A percentile compares a stretch with the other conserved stretches of the same genome.
phyloP scores from a whole-genome alignment of 1,140 invertebrate species.

The Brachionus calyciflorus region DNA sequence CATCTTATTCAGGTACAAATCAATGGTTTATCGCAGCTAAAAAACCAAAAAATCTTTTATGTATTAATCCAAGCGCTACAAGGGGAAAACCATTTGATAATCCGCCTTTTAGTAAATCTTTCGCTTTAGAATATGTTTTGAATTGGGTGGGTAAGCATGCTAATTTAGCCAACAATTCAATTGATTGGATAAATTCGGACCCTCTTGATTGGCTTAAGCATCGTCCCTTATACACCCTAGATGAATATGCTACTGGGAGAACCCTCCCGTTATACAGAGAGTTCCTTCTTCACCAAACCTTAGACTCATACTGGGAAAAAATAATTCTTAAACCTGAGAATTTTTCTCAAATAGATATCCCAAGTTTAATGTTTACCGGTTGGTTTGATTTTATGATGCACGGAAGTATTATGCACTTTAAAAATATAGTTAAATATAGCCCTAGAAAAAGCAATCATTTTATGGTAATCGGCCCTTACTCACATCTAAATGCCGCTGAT shows the following conservation, averaged over 20 bases:
- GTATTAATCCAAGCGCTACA: conserved; percentile 22
- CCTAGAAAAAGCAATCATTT: conserved; percentile 5
- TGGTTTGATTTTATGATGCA: conserved; percentile 17
- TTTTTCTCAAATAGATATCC: background rate
- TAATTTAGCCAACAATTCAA: background rate
- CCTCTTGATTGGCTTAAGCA: background rate
- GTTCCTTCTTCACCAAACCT: background rate
- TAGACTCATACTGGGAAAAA: background rate
- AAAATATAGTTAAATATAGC: background rate
- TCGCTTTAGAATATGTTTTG: background rate
- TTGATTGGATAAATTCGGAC: background rate
- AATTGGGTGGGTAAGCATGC: background rate
- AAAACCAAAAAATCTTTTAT: background rate
- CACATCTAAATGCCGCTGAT: conserved; percentile 21
- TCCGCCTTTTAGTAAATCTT: background rate
- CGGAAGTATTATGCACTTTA: background rate
- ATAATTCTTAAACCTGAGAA: background rate
- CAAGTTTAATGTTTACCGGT: conserved; percentile 6
- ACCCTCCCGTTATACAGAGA: background rate
- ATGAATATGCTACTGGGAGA: background rate
- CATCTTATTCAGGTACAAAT: conserved; percentile 30
- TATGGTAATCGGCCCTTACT: conserved; percentile 29
- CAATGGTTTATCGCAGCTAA: conserved; percentile 7
- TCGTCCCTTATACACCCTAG: conserved; percentile 8
- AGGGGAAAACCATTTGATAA: background rate